Base-by-base conservation (phyloP, 1,140 invertebrate species). In the Anoplophora glabripennis region DNA sequence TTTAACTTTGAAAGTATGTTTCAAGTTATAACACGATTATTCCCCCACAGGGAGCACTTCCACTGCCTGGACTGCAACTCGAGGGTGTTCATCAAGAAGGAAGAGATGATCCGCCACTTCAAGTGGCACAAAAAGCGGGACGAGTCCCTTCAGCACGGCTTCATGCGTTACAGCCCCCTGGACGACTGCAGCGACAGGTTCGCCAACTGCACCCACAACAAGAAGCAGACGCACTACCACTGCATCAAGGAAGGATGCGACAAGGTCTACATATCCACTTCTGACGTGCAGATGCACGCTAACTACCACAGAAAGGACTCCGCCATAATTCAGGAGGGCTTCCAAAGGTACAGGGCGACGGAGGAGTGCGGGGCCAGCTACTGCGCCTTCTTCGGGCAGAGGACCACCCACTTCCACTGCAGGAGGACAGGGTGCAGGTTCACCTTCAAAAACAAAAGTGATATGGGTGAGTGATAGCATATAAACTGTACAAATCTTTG, bases 51-150 rank as follows among this genome's bases (percentile, higher is more conserved):
- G 64, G 96, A 98, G 76, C 96, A 98, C 75, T 98, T 96, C 79
- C 95, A 98, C 75, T 98, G 95, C 78, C 82, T 95, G 67, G 93
- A 96, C 76, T 98, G 95, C 78, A 85, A 83, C 70, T 82, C 81
- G 7, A 84, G 90, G 59, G 93, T 98, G 0, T 96, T 98, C 73
- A 89, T 95, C 63, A 97, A 98, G 76, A 98, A 98, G 75, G 96
- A 98, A 76, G 96, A 99, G 73, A 98, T 98, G 91, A 96, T 98
- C 48, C 85, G 96, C 41, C 96, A 99, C 76, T 96, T 94, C 75
- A 96, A 99, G 79, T 99, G 96, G 96, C 96, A 99, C 78, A 97
- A 97, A 80, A 99, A 99, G 78, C 84, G 96, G 8, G 94, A 98
- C 72, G 96, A 99, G 75, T 96, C 93, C 14, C 78, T 98, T 7